These are phyloP conservation scores for Chiloscyllium punctatum DNA, from an alignment of 2,797 vertebrate genomes.

Conservation along the genomic window DNA sequence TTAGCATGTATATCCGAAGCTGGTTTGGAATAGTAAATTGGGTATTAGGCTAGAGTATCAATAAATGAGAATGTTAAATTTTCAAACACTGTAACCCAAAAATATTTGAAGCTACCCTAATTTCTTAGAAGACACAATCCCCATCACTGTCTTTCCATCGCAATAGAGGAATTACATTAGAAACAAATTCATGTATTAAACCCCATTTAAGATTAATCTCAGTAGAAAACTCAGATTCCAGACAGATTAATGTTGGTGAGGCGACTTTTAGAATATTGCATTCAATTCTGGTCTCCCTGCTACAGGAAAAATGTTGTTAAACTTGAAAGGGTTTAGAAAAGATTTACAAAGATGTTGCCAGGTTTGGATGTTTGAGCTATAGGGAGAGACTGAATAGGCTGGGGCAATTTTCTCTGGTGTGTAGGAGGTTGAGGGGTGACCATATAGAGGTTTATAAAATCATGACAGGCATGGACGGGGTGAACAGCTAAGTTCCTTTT, in stretches of 20 bases:
- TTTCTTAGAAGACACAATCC: neutral
- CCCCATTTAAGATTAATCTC: neutral
- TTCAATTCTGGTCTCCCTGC: too few relatives aligned
- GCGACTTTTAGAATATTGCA: too few relatives aligned
- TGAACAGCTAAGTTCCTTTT: too few relatives aligned
- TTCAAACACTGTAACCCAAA: neutral
- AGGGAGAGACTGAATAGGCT: too few relatives aligned
- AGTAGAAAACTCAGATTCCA: neutral
- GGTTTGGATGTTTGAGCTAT: too few relatives aligned
- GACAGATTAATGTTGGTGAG: neutral
- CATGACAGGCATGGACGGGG: too few relatives aligned
- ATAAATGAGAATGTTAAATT: neutral
- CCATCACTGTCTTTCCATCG: neutral
- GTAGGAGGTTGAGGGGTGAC: too few relatives aligned
- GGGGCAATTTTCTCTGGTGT: too few relatives aligned
- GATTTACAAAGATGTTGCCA: too few relatives aligned
- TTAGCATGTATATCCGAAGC: slow-evolving; percentile 23
- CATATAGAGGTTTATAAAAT: too few relatives aligned
- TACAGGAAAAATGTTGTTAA: too few relatives aligned
- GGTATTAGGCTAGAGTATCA: neutral
- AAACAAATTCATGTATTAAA: neutral
- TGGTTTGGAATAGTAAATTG: slow-evolving; percentile 15
- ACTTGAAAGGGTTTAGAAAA: too few relatives aligned
- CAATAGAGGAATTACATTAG: neutral
- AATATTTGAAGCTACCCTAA: neutral